Base-by-base conservation (phyloP, 2,888 invertebrate species). In the Atethmia centrago region DNA sequence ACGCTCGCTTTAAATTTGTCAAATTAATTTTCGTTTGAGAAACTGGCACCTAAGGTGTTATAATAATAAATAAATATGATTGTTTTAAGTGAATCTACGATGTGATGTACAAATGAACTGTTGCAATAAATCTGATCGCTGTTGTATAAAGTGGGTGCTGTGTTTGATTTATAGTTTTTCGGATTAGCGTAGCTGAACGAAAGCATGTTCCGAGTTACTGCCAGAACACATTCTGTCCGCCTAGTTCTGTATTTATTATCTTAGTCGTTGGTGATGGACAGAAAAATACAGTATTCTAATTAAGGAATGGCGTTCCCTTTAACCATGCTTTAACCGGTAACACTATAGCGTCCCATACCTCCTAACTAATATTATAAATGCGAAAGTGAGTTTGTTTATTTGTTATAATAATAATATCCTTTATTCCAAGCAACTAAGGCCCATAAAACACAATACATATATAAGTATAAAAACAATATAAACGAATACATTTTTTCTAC, bases 61-160 rank as follows among this genome's bases (percentile, higher is more conserved):
- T 31, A n/a, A 66, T 61, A 42, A 53, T 71, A 58, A 56, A 21
- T 55, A 4, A 63, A 49, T 66, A 80, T 66, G 59, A 78, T 65
- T 68, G 21, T 56, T 66, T 40, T 71, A 81, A 56, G 59, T 47
- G 42, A 71, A 63, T 76, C 28, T 47, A 64, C 5, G 14, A 71
- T 77, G 67, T 64, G 63, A 70, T 71, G 79, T 79, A 82, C 71
- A 73, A 83, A 80, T 71, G 49, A 73, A 69, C 64, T 67, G 68
- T 73, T 77, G 73, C 61, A 83, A 79, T 85, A 81, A 83, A 85
- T 56, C n/a, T 64, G 51, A 83, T 81, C 31, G 42, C 74, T 83
- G 56, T 77, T 78, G 69, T 80, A 55, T 55, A 31, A 77, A 77
- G 77, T 77, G 19, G 19, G 21, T 19, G 28, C 16, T 77, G n/a